A percentile compares a stretch with the other conserved stretches of the same genome.
phyloP scores from a whole-genome alignment of 2,113 vertebrate genomes.

The Sinocyclocheilus rhinocerous region DNA sequence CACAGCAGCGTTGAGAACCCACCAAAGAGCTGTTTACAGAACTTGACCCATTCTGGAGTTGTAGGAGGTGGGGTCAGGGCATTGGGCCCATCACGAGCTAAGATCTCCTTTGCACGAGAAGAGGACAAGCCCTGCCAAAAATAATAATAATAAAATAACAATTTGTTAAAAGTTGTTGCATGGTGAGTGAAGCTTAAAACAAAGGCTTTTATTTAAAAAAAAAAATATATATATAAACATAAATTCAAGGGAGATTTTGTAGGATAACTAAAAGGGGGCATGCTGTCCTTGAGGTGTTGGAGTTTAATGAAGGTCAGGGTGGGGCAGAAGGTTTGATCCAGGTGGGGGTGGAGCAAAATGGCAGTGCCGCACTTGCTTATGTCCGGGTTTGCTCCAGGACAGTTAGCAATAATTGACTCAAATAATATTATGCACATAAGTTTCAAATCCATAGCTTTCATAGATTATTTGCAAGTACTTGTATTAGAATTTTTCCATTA shows the following conservation, averaged over 20 bases:
- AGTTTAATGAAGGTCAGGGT: background rate
- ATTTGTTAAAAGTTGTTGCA: background rate
- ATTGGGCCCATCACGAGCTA: too few relatives aligned
- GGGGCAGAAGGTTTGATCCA: background rate
- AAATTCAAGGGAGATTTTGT: background rate
- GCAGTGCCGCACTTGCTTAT: background rate
- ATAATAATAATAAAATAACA: conserved; percentile 1
- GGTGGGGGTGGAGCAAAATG: background rate
- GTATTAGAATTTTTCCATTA: background rate
- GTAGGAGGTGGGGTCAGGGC: too few relatives aligned
- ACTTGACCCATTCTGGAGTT: too few relatives aligned
- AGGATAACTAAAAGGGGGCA: background rate
- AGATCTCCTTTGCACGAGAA: too few relatives aligned
- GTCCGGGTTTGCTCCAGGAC: background rate
- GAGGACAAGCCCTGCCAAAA: too few relatives aligned
- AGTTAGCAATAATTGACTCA: background rate
- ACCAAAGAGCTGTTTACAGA: too few relatives aligned
- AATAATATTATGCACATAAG: background rate
- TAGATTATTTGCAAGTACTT: background rate
- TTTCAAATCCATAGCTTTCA: background rate
- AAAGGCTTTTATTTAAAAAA: background rate
- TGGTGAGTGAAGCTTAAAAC: background rate
- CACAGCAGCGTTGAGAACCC: conserved; percentile 71
- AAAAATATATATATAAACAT: too few relatives aligned
- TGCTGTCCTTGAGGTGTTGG: background rate